These are phyloP conservation scores for Psittacus erithacus DNA, from an alignment of 2,113 vertebrate genomes.

Conservation along the genomic window DNA sequence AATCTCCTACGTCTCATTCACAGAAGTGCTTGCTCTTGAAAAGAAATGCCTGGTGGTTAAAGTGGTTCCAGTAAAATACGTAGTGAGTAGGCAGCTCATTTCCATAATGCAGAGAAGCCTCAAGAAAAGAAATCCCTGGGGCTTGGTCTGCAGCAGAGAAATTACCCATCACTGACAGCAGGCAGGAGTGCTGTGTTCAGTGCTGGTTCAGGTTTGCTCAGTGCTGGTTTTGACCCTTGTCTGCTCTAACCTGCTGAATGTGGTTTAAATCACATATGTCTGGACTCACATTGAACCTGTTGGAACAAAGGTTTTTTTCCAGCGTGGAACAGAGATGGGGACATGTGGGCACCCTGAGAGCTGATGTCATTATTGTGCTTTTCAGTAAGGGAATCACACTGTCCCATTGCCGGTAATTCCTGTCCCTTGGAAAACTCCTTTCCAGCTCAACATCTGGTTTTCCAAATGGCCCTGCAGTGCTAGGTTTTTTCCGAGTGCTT, in stretches of 20 bases:
- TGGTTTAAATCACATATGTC: background rate
- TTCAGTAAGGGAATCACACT: background rate
- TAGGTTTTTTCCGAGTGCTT: background rate
- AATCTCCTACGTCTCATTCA: background rate
- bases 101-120: background rate
- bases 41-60: background rate
- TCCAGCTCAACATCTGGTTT: background rate
- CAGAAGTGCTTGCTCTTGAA: background rate
- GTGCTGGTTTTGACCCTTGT: background rate
- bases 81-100: slow-evolving; percentile 24
- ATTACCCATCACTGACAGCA: background rate
- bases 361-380: background rate
- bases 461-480: background rate
- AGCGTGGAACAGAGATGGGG: background rate
- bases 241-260: background rate
- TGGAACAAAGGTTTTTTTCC: background rate
- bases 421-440: background rate
- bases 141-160: background rate
- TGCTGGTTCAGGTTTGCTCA: background rate
- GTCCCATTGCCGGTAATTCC: background rate
- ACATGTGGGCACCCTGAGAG: background rate
- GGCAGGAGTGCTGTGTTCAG: background rate
- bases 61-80: background rate
- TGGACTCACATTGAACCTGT: background rate
- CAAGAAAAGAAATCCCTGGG: background rate